Conservation (phyloP, 2,888 invertebrate genomes). For the Fragum sueziense region DNA sequence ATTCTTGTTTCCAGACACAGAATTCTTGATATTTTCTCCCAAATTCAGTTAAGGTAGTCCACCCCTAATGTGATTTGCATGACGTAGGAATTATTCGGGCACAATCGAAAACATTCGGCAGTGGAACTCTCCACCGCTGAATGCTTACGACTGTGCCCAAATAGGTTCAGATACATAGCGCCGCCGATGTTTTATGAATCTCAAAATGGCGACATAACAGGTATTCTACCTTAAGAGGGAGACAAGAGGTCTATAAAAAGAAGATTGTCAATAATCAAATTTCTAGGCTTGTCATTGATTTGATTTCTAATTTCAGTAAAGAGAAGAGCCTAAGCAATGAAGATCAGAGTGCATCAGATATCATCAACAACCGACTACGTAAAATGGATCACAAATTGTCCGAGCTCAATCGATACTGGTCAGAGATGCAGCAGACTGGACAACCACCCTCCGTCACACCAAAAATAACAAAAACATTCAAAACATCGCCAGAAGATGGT, state of each 20-base stretch:
- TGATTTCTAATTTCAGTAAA: slow-evolving; percentile 52
- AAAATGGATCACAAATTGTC: slow-evolving; percentile 74
- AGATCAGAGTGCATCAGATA: slow-evolving; percentile 74
- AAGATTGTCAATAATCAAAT: not conserved
- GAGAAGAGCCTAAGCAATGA: slow-evolving; percentile 68
- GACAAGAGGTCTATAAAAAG: not conserved
- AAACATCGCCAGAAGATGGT: slow-evolving; percentile 43
- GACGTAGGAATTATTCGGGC: too few species aligned
- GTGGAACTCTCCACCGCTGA: too few species aligned
- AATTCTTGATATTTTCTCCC: not conserved
- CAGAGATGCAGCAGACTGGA: slow-evolving; percentile 70
- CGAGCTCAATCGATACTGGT: slow-evolving; percentile 76
- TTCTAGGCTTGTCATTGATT: not conserved
- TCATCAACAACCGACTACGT: slow-evolving; percentile 72
- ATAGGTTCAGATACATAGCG: too few species aligned
- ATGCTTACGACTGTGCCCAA: too few species aligned
- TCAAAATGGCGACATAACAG: too few species aligned
- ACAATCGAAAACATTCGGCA: too few species aligned
- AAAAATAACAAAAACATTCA: slow-evolving; percentile 51
- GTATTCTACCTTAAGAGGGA: too few species aligned
- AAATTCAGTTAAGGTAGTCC: too few species aligned
- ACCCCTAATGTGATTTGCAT: too few species aligned
- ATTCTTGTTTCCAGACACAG: too few species aligned
- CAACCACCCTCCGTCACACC: slow-evolving; percentile 59
- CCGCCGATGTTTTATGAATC: too few species aligned